Conservation (phyloP, 2,888 invertebrate species). For the Gastrophysa polygoni region DNA sequence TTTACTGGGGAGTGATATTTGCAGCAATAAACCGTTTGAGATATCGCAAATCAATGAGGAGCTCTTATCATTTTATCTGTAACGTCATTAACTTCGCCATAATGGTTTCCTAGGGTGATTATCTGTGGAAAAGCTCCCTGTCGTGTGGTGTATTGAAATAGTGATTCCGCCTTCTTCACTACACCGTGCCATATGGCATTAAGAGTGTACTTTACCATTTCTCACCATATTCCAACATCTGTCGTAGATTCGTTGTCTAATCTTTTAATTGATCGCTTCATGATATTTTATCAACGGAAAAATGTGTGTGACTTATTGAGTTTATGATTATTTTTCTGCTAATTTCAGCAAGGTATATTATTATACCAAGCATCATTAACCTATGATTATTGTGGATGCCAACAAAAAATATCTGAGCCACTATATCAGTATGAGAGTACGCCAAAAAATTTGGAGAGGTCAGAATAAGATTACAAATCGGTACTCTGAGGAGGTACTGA, state of each 20-base stretch:
- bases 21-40: no score
- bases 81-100: conserved; percentile 19
- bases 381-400: no score
- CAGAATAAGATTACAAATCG: no score
- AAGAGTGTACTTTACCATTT: conserved; percentile 52
- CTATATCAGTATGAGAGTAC: no score
- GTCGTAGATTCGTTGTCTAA: conserved; percentile 32
- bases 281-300: neutral
- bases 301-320: neutral
- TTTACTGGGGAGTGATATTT: no score
- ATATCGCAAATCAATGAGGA: neutral
- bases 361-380: no score
- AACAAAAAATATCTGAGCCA: no score
- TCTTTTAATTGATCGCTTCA: conserved; percentile 4
- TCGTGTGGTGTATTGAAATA: conserved; percentile 25
- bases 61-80: conserved; percentile 10
- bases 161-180: conserved; percentile 29
- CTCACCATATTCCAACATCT: conserved; percentile 57
- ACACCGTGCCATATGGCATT: conserved; percentile 53
- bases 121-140: conserved; percentile 30
- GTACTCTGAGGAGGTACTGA: no score
- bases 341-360: no score
- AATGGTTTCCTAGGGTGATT: conserved; percentile 26
- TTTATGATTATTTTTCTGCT: no score
- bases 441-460: no score